Evolutionary conservation across 2,888 invertebrate genomes (phyloP), one percentile per base, ranked within the genome.

Genomic region (Caenorhabditis macrosperma): DNA sequence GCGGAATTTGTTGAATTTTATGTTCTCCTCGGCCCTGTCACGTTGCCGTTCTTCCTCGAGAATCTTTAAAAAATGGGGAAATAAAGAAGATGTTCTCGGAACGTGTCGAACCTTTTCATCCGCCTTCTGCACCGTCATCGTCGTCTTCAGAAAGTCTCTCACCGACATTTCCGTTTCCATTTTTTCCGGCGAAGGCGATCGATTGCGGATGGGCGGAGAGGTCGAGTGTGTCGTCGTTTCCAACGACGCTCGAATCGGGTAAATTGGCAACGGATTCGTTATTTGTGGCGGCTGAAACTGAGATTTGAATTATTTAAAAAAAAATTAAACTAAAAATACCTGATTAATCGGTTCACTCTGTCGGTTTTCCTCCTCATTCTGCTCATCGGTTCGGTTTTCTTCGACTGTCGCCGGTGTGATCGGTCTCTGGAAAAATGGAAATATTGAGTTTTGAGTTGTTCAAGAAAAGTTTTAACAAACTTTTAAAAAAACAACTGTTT

Each of bases 111-210:
- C 59, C 20, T 71, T 74, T 1, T 64, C 74, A 54, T 78, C 78
- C 0, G 66, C 59, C 35, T 71, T 78, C 33, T 71, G 64, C 5
- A 71, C 59, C 0, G 71, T 71, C 67, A 76, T 63, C 7, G 64
- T 78, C n/a, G 22, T 71, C 22, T 78, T 78, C 35, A 78, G 44
- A 44, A 78, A 78, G 33, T 78, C 78, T 24, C 78, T 24, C 9
- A 78, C 78, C 0, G 78, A 71, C 66, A 78, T 77, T 46, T 28
- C 67, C 1, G 60, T 48, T 35, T 66, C 75, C 67, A 75, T 67
- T 41, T 67, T 75, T 35, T 75, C 75, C 2, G 67, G 75, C 6
- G 75, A 67, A 17, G 52, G 35, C 17, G 74, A 74, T 22, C 74
- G 64, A 64, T 74, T 74, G 41, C 64, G 33, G 9, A 57, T 48